Evolutionary conservation across 2,888 invertebrate genomes (phyloP), one percentile per base, ranked within the genome.

Genomic region (Cryptocheilus praepositus): DNA sequence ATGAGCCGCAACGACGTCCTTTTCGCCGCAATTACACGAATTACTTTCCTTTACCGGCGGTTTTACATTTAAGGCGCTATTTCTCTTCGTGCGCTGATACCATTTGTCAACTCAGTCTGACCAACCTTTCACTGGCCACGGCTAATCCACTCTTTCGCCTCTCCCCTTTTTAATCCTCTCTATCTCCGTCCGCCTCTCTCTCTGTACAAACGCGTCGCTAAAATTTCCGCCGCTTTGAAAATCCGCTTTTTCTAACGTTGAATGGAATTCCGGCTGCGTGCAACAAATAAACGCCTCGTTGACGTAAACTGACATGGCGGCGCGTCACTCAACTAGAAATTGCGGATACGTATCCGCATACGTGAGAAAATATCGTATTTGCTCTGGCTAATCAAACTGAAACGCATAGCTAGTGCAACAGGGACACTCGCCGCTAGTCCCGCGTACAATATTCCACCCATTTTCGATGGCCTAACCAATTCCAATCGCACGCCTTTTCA

Each of bases 291-390:
- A 36, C 36, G 36, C 36, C 54, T 44, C 64, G 60, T 2, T 43
- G 49, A 46, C 53, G 66, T 64, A 71, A 66, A 75, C 62, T 61
- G 59, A 36, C 58, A 56, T 22, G 43, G 25, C 36, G 70, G 51
- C 54, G 60, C 63, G 73, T 79, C 69, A 11, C 67, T 57, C 67
- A 70, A 62, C 56, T 36, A 36, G 36, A 36, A 36, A 36, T 36
- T 36, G 36, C 36, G 36, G 61, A 66, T 68, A 70, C 60, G 67
- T 67, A 74, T 81, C 61, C 71, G 67, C 74, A 36, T 36, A 76
- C 77, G 82, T 81, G 83, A 80, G 83, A 83, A 83, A 83, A 83
- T 82, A 82, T 81, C 79, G 76, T 77, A 79, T 83, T 83, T 81
- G 76, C 79, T 66, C 64, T 75, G 60, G 66, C 81, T 83, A 83